A percentile compares a stretch with the other conserved stretches of the same genome.
phyloP scores from a whole-genome alignment of 2,888 invertebrate species.

The Drosophila formosana region DNA sequence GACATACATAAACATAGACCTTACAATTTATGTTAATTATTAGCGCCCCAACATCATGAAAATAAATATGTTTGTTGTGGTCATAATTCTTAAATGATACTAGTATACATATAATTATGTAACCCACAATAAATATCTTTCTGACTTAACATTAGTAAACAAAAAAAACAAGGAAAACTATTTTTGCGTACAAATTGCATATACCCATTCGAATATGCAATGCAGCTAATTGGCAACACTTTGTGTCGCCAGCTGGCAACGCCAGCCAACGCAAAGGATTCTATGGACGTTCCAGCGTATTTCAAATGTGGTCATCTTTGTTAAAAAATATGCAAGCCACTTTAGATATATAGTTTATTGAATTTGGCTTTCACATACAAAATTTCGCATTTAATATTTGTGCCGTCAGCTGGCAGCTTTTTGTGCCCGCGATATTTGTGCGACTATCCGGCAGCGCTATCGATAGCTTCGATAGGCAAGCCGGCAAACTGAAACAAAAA shows the following conservation, averaged over 20 bases:
- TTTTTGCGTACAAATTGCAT: not conserved
- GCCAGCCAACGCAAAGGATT: too few species aligned
- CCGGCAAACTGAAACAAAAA: slow-evolving; percentile 39
- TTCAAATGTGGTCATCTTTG: too few species aligned
- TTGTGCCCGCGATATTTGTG: not conserved
- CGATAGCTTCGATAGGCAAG: slow-evolving; percentile 50
- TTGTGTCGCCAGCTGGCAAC: too few species aligned
- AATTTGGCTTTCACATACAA: too few species aligned
- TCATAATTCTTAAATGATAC: slow-evolving; percentile 23
- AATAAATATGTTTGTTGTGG: slow-evolving; percentile 7
- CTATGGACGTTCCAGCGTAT: too few species aligned
- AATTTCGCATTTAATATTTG: not conserved
- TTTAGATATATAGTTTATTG: too few species aligned
- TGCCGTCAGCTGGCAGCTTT: slow-evolving; percentile 36
- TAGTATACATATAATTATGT: slow-evolving; percentile 43
- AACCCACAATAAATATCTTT: slow-evolving; percentile 22
- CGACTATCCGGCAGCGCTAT: not conserved
- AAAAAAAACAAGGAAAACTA: not conserved
- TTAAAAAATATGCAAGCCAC: too few species aligned
- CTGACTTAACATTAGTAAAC: slow-evolving; percentile 13
- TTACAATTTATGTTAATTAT: slow-evolving; percentile 25
- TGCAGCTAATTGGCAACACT: too few species aligned
- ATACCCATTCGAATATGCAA: not conserved
- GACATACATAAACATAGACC: slow-evolving; percentile 35
- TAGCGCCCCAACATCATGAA: slow-evolving; percentile 4